Percentiles rank a stretch among this genome's conserved stretches.
These are phyloP conservation scores for Cryptotis parvus DNA, from an alignment of 2,113 vertebrate species.

Conservation along the genomic window DNA sequence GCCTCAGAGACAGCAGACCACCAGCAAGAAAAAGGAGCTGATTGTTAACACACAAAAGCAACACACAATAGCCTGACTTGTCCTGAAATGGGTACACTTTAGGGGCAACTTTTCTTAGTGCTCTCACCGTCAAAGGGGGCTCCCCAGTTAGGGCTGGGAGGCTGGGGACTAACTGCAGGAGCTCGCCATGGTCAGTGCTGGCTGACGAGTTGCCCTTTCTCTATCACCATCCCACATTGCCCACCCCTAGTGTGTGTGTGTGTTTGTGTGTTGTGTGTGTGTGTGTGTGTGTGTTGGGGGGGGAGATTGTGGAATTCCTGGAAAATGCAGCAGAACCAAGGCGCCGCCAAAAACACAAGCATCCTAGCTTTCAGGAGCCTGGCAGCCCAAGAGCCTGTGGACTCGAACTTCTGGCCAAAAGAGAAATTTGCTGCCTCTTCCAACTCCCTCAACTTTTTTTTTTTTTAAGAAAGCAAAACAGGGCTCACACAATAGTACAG, in stretches of 20 bases:
- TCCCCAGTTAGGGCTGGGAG: background rate
- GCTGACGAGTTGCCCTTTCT: background rate
- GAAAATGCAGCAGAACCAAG: background rate
- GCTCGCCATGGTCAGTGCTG: too few relatives aligned
- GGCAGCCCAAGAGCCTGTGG: background rate
- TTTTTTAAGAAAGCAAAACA: too few relatives aligned
- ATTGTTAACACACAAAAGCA: slow-evolving; percentile 8
- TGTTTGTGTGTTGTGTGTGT: too few relatives aligned
- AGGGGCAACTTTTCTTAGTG: background rate
- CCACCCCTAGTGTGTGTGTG: background rate
- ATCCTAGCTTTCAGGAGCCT: slow-evolving; percentile 30
- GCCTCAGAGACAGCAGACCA: background rate
- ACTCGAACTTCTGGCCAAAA: background rate
- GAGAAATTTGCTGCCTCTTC: background rate
- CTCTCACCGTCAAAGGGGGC: background rate
- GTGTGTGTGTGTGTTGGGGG: too few relatives aligned
- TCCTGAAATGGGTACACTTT: background rate
- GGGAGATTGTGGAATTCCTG: too few relatives aligned
- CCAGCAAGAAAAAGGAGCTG: background rate
- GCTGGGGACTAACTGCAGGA: too few relatives aligned
- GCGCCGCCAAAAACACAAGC: background rate
- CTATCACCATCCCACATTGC: background rate
- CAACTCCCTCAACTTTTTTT: background rate
- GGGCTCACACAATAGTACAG: too few relatives aligned
- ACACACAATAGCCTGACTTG: background rate